Base-by-base conservation (phyloP, 1,140 invertebrate species). In the Epicauta chinensis region DNA sequence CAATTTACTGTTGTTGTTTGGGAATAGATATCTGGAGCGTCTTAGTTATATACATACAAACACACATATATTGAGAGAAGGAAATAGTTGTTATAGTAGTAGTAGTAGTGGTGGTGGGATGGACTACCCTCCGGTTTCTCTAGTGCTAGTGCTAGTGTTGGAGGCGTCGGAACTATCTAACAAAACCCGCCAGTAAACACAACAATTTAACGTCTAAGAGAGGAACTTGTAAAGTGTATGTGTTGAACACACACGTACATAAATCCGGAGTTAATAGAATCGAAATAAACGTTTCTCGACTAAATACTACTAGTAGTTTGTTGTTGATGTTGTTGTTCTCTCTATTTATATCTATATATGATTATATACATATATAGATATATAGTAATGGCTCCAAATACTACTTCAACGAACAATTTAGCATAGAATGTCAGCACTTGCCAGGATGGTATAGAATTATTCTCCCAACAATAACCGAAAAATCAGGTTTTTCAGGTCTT, bases 251-350 rank as follows among this genome's bases (percentile, higher is more conserved):
- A 56, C 53, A 63, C 54, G 57, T 56, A 61, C 47, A 60, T 59
- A 61, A 53, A 64, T 64, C 53, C 55, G 34, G 61, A 61, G 58
- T 62, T 64, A 64, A 64, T 64, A 64, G 58, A 64, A 62, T 56
- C 57, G 63, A 63, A 34, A 34, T 34, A 34, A 34, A 23, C 23
- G 23, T 23, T 23, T 23, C 23, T 23, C 23, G 23, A 23, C 23
- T 23, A 23, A 23, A 23, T 23, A 23, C 23, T 23, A 23, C 4
- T 5, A 3, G 23, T n/a, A 23, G 23, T 23, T 23, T 23, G 4
- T 23, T 23, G 23, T 23, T 5, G 23, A 23, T 23, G 7, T 23
- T n/a, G n/a, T n/a, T n/a, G n/a, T n/a, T n/a, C 4, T 23, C 4
- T 23, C 2, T 23, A 23, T 23, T 7, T 23, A 23, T 23, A 23